Base-by-base conservation (phyloP, 2,797 vertebrate genomes). In the Silurus aristotelis region DNA sequence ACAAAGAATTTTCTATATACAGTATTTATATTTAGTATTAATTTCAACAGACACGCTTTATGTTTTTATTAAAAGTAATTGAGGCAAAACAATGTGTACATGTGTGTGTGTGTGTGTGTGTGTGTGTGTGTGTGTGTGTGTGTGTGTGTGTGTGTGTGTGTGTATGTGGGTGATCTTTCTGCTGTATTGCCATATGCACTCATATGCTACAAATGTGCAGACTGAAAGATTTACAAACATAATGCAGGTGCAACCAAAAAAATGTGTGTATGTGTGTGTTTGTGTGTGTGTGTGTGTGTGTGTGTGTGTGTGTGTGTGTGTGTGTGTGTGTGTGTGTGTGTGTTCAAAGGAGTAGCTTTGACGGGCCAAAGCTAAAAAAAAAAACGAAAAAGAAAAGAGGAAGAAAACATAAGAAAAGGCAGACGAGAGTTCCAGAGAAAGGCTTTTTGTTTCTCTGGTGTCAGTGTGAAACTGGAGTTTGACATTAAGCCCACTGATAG, bases 401-500 rank as follows among this genome's bases (percentile, higher is more conserved):
- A 60, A 84, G 68, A 22, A 63, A 67, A 67, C 5, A 15, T 43
- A 63, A 20, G n/a, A 60, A 55, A 79, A 75, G 22, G 10, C 73
- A 78, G n/a, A 70, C 15, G 56, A 46, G 66, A 78, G 80, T 83
- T 86, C 85, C 72, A 79, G 66, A 86, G 85, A 86, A 86, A 70
- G 55, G 19, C 64, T 46, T 83, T 72, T 79, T 86, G 80, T 88
- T 84, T 85, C 61, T 87, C n/a, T 38, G 80, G 72, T 76, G 84
- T 31, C 27, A 22, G 52, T 56, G 46, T 80, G 82, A 63, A 25
- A 83, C 80, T 68, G 72, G 76, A 86, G 83, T 78, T 55, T 81
- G 78, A 73, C 87, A 84, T 83, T 85, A 73, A 85, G 64, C 81
- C 67, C 82, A 77, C 73, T 80, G 87, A 88, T 89, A 56, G 31